Percentiles rank a stretch among this genome's conserved stretches.
phyloP scores from a whole-genome alignment of 1,140 invertebrate genomes.

The Globodera ellingtonae region DNA sequence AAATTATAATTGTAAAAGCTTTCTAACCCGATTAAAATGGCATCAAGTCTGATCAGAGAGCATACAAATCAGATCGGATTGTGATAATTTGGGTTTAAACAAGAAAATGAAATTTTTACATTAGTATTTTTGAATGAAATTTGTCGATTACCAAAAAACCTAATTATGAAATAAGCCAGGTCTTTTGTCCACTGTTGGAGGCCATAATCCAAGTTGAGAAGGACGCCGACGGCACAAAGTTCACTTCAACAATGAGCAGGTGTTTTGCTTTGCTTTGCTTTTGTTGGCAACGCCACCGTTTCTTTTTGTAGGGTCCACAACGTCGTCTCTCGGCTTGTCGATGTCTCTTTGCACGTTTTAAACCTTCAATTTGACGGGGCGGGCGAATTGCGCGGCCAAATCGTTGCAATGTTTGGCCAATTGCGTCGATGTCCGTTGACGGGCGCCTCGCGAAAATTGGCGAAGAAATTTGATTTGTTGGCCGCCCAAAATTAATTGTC shows the following conservation, averaged over 20 bases:
- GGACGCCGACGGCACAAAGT: background rate
- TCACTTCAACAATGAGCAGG: constrained; percentile 23
- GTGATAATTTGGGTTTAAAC: no score
- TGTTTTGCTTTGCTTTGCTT: constrained; percentile 2
- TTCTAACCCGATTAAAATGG: no score
- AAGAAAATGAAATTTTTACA: background rate
- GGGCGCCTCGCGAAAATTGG: background rate
- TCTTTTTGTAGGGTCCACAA: background rate
- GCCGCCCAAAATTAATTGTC: background rate
- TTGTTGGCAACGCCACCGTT: background rate
- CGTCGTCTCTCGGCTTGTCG: constrained; percentile 7
- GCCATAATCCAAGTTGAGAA: constrained; percentile 9
- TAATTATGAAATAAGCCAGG: background rate
- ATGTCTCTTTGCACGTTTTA: constrained; percentile 13
- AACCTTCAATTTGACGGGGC: background rate
- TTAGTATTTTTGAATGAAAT: background rate
- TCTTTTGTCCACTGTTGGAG: constrained; percentile 17
- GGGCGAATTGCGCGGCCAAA: background rate
- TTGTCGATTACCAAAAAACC: background rate
- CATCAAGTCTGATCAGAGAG: no score
- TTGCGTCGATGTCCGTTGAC: constrained; percentile 5
- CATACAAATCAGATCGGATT: no score
- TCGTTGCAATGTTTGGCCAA: background rate
- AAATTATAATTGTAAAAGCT: background rate
- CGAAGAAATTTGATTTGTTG: constrained; percentile 10